Evolutionary conservation across 1,140 invertebrate species (phyloP), one percentile per base, ranked within the genome.

Genomic region (Drosophila albomicans): DNA sequence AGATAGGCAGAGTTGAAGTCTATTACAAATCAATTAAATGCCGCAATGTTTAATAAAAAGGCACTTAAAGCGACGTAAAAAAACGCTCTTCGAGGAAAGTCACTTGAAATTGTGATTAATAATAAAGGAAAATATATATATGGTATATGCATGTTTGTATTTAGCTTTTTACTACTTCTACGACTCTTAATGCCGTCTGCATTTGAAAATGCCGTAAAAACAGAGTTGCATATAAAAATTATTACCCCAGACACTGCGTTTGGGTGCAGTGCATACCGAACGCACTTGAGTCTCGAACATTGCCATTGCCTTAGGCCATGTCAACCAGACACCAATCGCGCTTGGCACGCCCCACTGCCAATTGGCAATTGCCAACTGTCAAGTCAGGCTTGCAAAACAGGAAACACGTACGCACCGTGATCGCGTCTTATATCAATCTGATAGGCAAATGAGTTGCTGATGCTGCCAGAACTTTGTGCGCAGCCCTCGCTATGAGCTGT

Each of bases 21-120:
- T 89, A 89, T 89, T 89, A 89, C 85, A 89, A 86, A 89, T 89
- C 85, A 89, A 89, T 89, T 89, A 89, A 89, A 89, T 72, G 78
- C 85, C 66, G 71, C 81, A 89, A 85, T 78, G 71, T 43, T 81
- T 79, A 89, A 89, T 85, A 89, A 89, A 88, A 89, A 85, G 71
- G 46, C 81, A 81, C 75, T 89, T 89, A 80, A 82, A 63, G 67
- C 58, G 46, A 66, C 77, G 82, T 74, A 68, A 84, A 78, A 71
- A 86, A 25, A 25, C 20, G 3, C 52, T 71, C 65, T 75, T 77
- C 63, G 61, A 35, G 43, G 66, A 78, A 71, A 63, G 48, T 85
- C 69, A 62, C 59, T 80, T 75, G 25, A 68, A 78, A 76, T 76
- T 73, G 67, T 77, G 79, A 54, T 68, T 71, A 77, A 80, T 82